A percentile compares a stretch with the other conserved stretches of the same genome.
phyloP scores from a whole-genome alignment of 1,140 invertebrate species.

The Agraylea sexmaculata region DNA sequence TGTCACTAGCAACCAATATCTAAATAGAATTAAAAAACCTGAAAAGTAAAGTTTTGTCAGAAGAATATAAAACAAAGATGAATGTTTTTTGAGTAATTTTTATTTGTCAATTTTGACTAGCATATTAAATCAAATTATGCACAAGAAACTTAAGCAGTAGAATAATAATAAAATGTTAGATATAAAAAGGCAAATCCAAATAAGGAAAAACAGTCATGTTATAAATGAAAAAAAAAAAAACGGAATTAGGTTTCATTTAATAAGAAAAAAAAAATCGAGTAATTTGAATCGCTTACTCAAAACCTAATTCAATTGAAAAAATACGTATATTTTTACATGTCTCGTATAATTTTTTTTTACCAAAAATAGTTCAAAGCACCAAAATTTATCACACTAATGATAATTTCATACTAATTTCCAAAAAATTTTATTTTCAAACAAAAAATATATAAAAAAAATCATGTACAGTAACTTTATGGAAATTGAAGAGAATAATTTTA shows the following conservation, averaged over 20 bases:
- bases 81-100: constrained; percentile 12
- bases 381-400: background rate
- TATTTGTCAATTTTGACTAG: constrained; percentile 20
- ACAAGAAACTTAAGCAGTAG: too few relatives aligned
- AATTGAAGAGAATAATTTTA: too few relatives aligned
- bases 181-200: constrained; percentile 6
- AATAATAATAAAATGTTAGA: too few relatives aligned
- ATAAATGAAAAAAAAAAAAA: constrained; percentile 4
- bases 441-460: background rate
- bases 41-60: too few relatives aligned
- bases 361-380: background rate
- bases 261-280: constrained; percentile 1
- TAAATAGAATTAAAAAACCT: too few relatives aligned
- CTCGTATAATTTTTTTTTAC: background rate
- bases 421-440: background rate
- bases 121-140: constrained; percentile 20
- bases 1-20: too few relatives aligned
- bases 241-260: constrained; percentile 5
- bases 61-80: constrained; percentile 8
- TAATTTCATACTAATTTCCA: background rate
- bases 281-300: constrained; percentile 4
- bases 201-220: constrained; percentile 6
- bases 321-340: constrained; percentile 1
- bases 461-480: background rate
- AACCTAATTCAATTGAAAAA: background rate